A percentile compares a stretch with the other conserved stretches of the same genome.
These are phyloP conservation scores for Dolomedes plantarius DNA, from an alignment of 2,888 invertebrate genomes.

Conservation along the genomic window DNA sequence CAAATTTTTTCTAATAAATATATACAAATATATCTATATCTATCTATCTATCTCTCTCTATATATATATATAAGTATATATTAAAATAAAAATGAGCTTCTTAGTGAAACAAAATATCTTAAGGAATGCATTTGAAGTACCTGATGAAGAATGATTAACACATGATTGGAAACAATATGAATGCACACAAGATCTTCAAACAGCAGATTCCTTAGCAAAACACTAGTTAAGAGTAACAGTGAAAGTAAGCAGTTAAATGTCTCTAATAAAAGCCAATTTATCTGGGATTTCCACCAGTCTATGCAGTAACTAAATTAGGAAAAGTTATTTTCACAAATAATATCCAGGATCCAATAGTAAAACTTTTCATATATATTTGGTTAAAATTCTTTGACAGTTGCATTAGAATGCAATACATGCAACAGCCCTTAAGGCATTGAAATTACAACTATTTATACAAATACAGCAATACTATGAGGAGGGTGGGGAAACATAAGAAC, in stretches of 20 bases:
- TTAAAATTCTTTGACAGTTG: not conserved
- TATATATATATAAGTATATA: too few species aligned
- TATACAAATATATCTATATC: too few species aligned
- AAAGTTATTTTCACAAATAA: not conserved
- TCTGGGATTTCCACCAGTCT: too few species aligned
- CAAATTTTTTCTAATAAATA: not conserved
- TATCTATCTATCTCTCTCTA: too few species aligned
- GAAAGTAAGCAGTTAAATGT: too few species aligned
- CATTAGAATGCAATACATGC: not conserved
- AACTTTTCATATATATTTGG: not conserved
- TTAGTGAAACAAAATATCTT: not conserved
- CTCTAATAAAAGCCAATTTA: not conserved
- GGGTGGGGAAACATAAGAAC: not conserved
- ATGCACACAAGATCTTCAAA: not conserved
- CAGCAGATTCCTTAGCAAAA: not conserved
- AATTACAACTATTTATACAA: not conserved
- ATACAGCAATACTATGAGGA: not conserved
- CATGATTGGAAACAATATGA: not conserved
- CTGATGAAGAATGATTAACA: constrained; percentile 3
- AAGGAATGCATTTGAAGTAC: constrained; percentile 47
- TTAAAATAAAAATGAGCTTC: constrained; percentile 6
- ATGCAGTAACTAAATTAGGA: not conserved
- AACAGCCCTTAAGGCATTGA: not conserved
- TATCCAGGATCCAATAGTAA: not conserved
- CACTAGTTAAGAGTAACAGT: not conserved